Conservation (phyloP, 2,797 vertebrate genomes). For the Chelmon rostratus region DNA sequence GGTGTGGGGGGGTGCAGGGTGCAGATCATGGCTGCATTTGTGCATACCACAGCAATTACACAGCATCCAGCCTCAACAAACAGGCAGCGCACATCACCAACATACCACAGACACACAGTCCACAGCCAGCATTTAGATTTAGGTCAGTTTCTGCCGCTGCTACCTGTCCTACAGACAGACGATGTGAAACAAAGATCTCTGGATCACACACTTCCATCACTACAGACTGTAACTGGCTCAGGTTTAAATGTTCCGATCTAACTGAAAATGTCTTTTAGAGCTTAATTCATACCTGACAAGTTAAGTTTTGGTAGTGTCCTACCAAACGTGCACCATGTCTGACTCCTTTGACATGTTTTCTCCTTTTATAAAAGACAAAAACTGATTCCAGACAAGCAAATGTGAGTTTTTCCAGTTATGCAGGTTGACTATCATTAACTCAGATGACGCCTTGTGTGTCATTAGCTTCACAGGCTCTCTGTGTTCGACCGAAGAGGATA, state of each 20-base stretch:
- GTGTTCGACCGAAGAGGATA: too few relatives aligned
- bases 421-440: too few relatives aligned
- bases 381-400: too few relatives aligned
- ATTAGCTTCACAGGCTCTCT: too few relatives aligned
- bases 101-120: constrained; percentile 57
- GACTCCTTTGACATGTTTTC: too few relatives aligned
- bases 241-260: background rate
- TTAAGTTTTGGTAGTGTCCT: background rate
- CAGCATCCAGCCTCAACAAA: constrained; percentile 72
- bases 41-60: constrained; percentile 86
- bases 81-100: constrained; percentile 63
- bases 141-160: constrained; percentile 23
- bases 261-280: background rate
- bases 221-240: background rate
- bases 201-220: background rate
- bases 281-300: background rate
- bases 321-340: too few relatives aligned
- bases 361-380: too few relatives aligned
- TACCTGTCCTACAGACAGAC: background rate
- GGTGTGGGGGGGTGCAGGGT: constrained; percentile 2
- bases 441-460: too few relatives aligned
- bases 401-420: too few relatives aligned
- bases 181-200: background rate
- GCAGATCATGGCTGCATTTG: constrained; percentile 66
- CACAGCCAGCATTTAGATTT: constrained; percentile 27